These are phyloP conservation scores for Cydia fagiglandana DNA, from an alignment of 1,140 invertebrate genomes.

Conservation along the genomic window DNA sequence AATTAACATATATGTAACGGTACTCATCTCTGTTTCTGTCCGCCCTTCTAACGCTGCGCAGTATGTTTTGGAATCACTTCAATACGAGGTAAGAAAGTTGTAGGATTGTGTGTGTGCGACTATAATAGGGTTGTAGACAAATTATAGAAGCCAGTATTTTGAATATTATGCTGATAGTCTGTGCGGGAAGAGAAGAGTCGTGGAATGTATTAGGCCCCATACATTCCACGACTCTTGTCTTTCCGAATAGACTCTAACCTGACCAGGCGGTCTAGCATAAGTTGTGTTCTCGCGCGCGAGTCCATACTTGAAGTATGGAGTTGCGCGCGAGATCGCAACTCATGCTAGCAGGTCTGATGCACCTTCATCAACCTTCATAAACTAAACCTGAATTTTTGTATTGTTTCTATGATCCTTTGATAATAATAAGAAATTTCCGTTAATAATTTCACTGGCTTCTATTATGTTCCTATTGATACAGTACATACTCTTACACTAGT, in stretches of 20 bases:
- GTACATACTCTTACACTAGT: not conserved
- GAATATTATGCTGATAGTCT: not conserved
- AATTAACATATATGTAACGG: slow-evolving; percentile 59
- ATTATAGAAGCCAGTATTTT: not conserved
- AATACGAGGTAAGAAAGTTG: slow-evolving; percentile 93
- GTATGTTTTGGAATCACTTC: slow-evolving; percentile 99
- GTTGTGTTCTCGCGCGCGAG: too few relatives aligned
- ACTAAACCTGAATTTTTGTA: not conserved
- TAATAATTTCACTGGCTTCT: not conserved
- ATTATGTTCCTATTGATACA: slow-evolving; percentile 2
- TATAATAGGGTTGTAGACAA: slow-evolving; percentile 29
- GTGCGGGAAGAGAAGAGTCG: too few relatives aligned
- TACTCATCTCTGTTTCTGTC: slow-evolving; percentile 74
- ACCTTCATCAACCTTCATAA: not conserved
- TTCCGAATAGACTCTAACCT: too few relatives aligned
- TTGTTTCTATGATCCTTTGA: not conserved
- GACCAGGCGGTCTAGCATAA: too few relatives aligned
- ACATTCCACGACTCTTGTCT: too few relatives aligned
- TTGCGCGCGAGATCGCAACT: too few relatives aligned
- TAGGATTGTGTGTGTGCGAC: slow-evolving; percentile 58
- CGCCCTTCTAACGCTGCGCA: slow-evolving; percentile 85
- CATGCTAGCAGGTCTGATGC: too few relatives aligned
- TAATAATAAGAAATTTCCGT: not conserved
- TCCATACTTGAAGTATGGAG: too few relatives aligned
- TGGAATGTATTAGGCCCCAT: too few relatives aligned